These are phyloP conservation scores for Macquaria australasica DNA, from an alignment of 2,113 vertebrate species.

Conservation along the genomic window DNA sequence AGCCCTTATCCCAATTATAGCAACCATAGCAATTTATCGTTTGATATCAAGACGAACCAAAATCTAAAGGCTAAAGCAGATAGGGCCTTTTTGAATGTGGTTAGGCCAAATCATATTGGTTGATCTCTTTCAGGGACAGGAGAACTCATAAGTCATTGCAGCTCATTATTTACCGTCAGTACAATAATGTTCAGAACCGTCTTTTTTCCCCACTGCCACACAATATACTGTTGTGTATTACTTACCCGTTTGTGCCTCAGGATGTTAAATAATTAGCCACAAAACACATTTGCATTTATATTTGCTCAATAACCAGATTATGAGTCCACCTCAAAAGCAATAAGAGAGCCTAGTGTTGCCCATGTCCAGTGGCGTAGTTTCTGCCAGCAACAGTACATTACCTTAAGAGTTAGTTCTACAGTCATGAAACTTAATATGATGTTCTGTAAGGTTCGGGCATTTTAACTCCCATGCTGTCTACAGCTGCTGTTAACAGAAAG, in stretches of 20 bases:
- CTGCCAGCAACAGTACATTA: neutral
- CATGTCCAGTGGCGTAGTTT: too few species aligned
- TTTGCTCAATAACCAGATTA: neutral
- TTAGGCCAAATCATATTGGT: neutral
- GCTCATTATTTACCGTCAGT: neutral
- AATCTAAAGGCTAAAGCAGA: conserved; percentile 5
- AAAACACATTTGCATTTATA: neutral
- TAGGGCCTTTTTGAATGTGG: neutral
- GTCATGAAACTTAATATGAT: neutral
- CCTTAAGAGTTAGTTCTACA: neutral
- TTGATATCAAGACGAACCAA: neutral
- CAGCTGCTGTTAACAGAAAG: too few species aligned
- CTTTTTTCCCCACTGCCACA: neutral
- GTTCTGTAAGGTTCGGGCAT: too few species aligned
- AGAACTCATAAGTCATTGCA: neutral
- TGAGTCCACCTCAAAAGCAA: neutral
- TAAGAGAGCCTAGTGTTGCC: neutral
- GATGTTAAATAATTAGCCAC: neutral
- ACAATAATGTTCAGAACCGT: neutral
- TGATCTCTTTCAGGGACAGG: conserved; percentile 3
- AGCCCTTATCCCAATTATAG: neutral
- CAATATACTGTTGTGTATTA: neutral
- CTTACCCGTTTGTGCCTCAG: neutral
- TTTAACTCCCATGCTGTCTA: too few species aligned
- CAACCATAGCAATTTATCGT: neutral